Evolutionary conservation across 1,140 invertebrate genomes (phyloP).

Genomic region (Drosophila azteca): DNA sequence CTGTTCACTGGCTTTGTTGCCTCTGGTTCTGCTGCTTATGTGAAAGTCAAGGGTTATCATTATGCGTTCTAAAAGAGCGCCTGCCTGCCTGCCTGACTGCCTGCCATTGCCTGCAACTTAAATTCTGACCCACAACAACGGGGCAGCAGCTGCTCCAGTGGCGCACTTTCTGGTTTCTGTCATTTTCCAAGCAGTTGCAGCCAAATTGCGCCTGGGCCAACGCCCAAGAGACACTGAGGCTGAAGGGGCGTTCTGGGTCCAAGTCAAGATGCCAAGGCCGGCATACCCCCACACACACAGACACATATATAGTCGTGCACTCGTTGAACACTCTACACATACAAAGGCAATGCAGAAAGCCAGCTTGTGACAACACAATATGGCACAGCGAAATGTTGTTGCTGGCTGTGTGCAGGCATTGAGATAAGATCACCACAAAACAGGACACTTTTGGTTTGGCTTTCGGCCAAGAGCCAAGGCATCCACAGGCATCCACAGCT

Average conservation of each 20-base stretch:
- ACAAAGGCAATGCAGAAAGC: slow-evolving; percentile 24
- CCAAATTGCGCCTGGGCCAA: slow-evolving; percentile 57
- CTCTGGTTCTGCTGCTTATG: slow-evolving; percentile 47
- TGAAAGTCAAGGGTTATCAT: slow-evolving; percentile 76
- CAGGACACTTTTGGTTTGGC: slow-evolving; percentile 69
- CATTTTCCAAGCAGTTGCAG: slow-evolving; percentile 72
- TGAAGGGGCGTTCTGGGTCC: slow-evolving; percentile 27
- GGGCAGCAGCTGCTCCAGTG: slow-evolving; percentile 42
- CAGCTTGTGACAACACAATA: slow-evolving; percentile 63
- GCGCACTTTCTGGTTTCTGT: slow-evolving; percentile 48
- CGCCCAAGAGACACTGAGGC: slow-evolving; percentile 42
- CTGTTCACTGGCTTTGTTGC: slow-evolving; percentile 5
- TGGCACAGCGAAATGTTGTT: slow-evolving; percentile 47
- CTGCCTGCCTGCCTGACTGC: slow-evolving; percentile 14
- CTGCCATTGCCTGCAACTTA: slow-evolving; percentile 35
- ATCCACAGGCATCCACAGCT: slow-evolving; percentile 33
- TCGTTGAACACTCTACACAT: neutral
- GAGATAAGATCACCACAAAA: slow-evolving; percentile 73
- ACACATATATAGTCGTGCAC: neutral
- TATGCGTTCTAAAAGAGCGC: slow-evolving; percentile 50
- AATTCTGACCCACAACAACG: slow-evolving; percentile 57
- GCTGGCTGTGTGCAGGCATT: slow-evolving; percentile 62
- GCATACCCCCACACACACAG: slow-evolving; percentile 22
- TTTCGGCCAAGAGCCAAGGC: slow-evolving; percentile 39
- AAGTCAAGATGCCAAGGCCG: slow-evolving; percentile 65